These are phyloP conservation scores for Pogonocichla stellata DNA, from an alignment of 2,113 vertebrate genomes.

Conservation along the genomic window DNA sequence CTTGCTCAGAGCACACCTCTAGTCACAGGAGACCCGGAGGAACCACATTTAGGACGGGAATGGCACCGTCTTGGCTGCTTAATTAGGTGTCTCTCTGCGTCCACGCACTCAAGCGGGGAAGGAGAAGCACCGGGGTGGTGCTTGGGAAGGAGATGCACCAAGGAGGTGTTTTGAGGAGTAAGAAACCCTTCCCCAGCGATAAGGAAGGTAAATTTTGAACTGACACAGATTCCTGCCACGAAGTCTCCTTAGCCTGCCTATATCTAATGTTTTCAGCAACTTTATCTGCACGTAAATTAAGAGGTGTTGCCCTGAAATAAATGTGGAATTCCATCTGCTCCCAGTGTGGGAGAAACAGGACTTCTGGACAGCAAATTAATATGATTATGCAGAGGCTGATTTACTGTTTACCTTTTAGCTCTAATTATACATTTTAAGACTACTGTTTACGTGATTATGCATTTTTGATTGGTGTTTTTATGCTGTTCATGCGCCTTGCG, in stretches of 20 bases:
- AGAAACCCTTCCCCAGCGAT: not conserved
- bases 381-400: no score
- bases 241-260: not conserved
- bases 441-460: no score
- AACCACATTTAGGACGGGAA: conserved; percentile 76
- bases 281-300: not conserved
- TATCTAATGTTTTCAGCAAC: not conserved
- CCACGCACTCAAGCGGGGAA: accelerated
- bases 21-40: conserved; percentile 81
- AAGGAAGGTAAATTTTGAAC: not conserved
- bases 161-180: not conserved
- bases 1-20: conserved; percentile 97
- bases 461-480: no score
- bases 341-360: no score
- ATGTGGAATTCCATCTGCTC: not conserved
- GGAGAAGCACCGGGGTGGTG: not conserved
- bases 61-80: not conserved
- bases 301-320: not conserved
- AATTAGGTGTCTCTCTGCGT: not conserved
- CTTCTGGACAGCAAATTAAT: no score
- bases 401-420: no score
- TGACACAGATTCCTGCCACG: accelerated
- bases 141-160: not conserved
- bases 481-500: no score
- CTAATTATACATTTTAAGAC: no score